Conservation (phyloP, 2,113 vertebrate genomes). For the Calyptomena viridis region DNA sequence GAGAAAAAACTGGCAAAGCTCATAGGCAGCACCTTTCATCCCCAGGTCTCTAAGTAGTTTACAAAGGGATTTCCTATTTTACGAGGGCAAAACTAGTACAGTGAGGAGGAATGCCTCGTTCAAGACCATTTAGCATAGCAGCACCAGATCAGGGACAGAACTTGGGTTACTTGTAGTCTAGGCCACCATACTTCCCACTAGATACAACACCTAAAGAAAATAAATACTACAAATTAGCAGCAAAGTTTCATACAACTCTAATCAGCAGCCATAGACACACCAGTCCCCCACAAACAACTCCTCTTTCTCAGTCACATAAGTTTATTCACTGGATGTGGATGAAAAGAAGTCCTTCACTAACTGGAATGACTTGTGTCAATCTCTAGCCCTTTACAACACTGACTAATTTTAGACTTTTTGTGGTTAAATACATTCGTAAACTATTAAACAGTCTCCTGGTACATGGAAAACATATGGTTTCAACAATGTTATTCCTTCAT, state of each 20-base stretch:
- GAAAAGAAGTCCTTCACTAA: constrained; percentile 50
- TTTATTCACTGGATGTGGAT: constrained; percentile 36
- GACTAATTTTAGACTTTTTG: constrained; percentile 72
- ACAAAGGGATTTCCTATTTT: neutral
- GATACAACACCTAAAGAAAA: neutral
- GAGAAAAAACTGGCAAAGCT: neutral
- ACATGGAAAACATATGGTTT: constrained; percentile 68
- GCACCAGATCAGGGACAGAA: neutral
- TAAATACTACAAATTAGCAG: neutral
- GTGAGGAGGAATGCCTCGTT: neutral
- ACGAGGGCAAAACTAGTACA: neutral
- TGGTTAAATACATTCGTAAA: constrained; percentile 66
- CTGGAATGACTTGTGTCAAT: constrained; percentile 63
- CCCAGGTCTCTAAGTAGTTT: neutral
- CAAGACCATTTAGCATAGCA: neutral
- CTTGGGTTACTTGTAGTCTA: neutral
- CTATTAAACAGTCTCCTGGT: constrained; percentile 49
- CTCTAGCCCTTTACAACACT: constrained; percentile 43
- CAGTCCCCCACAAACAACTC: neutral
- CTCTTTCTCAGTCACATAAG: constrained; percentile 23
- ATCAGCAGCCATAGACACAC: neutral
- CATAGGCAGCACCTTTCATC: neutral
- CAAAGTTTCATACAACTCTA: neutral
- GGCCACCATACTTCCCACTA: neutral
- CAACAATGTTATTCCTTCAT: constrained; percentile 58